Evolutionary conservation across 2,888 invertebrate genomes (phyloP), one percentile per base, ranked within the genome.

Genomic region (Mimumesa dahlbomi): DNA sequence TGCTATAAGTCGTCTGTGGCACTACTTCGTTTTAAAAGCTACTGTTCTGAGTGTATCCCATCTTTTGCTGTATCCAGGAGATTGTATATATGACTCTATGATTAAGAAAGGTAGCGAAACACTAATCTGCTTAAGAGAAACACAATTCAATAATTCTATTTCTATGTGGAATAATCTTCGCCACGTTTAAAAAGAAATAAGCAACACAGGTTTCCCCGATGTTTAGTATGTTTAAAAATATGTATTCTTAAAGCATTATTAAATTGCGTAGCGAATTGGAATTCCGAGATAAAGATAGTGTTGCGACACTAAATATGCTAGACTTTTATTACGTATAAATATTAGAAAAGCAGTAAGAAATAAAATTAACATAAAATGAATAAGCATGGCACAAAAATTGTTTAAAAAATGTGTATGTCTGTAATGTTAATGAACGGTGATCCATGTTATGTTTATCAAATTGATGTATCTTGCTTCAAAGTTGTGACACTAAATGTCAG

Each of bases 321-420:
- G 3, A 2, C n/a, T 46, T 29, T 31, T 16, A 45, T 54, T 9
- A 31, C 14, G 42, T 34, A n/a, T 25, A 49, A 49, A 61, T 38
- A 42, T 49, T 66, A 52, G 42, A 7, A 14, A 66, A 67, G 68
- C 70, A 7, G n/a, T 50, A 40, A 21, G 34, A 43, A 61, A 61
- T 22, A 19, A 63, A 48, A 40, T 49, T 6, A 59, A 59, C 40
- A 13, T 53, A 45, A 14, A 45, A 49, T 59, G 54, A 34, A 16
- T 18, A 61, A 68, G 70, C 70, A 18, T 42, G 18, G 14, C 45
- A 54, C 9, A 34, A 18, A 34, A 52, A 48, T 21, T 36, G 7
- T 54, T 50, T 29, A 13, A 38, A 34, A 38, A 14, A 18, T 25
- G 29, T 31, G 34, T 31, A 34, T 38, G 14, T 67, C 9, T 52